Evolutionary conservation across 2,113 vertebrate species (phyloP).

Genomic region (Nothoprocta perdicaria): DNA sequence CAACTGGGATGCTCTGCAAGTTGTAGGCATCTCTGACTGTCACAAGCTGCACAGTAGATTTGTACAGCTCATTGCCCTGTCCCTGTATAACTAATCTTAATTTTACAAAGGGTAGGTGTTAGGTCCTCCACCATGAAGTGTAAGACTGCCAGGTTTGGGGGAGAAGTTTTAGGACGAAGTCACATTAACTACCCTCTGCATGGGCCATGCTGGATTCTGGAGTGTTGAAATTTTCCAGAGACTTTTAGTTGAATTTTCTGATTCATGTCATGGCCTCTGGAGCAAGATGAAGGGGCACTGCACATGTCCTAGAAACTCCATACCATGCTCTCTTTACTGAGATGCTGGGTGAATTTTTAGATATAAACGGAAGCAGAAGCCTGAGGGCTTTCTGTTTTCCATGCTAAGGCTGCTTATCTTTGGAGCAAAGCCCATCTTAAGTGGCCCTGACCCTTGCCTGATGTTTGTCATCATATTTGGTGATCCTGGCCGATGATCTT

Average conservation of each 20-base stretch:
- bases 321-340: background rate
- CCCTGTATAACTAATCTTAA: background rate
- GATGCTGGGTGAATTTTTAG: background rate
- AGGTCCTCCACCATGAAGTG: background rate
- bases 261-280: background rate
- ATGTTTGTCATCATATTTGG: background rate
- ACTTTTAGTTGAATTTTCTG: background rate
- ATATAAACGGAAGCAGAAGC: background rate
- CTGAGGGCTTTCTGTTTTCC: background rate
- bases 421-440: background rate
- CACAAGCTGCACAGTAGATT: background rate
- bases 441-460: background rate
- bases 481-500: background rate
- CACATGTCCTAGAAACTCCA: background rate
- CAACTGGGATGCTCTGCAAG: background rate
- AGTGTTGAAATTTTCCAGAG: background rate
- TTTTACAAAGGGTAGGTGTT: background rate
- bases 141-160: fast-evolving
- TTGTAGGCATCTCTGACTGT: background rate
- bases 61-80: background rate
- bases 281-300: background rate
- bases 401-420: background rate
- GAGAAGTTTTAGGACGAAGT: background rate
- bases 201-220: background rate
- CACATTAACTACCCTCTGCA: background rate